phyloP scores from a whole-genome alignment of 2,797 vertebrate species.

The Platyrinchus mystaceus region DNA sequence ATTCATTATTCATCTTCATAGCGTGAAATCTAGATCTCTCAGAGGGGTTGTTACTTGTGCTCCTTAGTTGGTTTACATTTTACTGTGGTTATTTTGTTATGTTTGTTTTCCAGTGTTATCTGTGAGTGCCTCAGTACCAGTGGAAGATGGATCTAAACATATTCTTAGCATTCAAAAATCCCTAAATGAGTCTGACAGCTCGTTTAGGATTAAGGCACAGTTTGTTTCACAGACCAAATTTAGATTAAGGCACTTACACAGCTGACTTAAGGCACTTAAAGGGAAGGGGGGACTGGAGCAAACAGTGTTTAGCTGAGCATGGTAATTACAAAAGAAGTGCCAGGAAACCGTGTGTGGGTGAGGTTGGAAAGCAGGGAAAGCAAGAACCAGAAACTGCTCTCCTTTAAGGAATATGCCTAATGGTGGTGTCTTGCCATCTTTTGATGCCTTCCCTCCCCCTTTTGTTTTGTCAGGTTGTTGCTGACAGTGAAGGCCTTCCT shows the following conservation, averaged over 20 bases:
- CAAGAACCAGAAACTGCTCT: not conserved
- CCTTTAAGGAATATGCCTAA: not conserved
- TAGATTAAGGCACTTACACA: not conserved
- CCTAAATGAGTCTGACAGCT: not conserved
- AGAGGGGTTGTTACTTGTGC: not conserved
- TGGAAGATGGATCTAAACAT: not conserved
- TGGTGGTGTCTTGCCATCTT: not conserved
- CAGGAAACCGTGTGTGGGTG: not conserved
- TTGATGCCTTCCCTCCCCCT: not conserved
- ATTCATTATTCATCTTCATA: not conserved
- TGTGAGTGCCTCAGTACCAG: not conserved
- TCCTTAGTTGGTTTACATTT: not conserved
- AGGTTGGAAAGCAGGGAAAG: not conserved
- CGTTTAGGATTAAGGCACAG: not conserved
- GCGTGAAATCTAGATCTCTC: not conserved
- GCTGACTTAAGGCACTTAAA: not conserved
- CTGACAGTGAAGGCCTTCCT: slow-evolving; percentile 40
- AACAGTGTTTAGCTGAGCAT: not conserved
- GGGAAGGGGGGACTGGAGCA: not conserved
- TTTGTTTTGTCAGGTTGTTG: slow-evolving; percentile 53
- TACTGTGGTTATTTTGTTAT: not conserved
- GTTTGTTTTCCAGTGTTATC: not conserved
- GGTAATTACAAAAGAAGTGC: not conserved
- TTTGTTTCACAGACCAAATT: not conserved
- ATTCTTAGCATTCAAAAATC: not conserved